Base-by-base conservation (phyloP, 2,888 invertebrate species). In the Chydorus sphaericus region DNA sequence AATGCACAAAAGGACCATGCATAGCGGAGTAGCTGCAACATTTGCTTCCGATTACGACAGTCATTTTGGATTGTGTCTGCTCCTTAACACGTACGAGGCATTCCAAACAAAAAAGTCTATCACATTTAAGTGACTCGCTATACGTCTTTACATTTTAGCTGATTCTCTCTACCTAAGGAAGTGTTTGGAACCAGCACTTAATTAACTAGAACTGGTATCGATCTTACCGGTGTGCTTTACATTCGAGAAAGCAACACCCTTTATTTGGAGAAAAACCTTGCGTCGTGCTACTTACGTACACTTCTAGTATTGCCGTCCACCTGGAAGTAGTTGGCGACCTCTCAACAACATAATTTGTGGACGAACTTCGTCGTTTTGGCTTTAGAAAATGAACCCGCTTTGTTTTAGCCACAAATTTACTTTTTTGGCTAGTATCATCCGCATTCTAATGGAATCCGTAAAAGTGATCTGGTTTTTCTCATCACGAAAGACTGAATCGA, bases 381-480 rank as follows among this genome's bases (percentile, higher is more conserved):
- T 23, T 16, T 3, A 20, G 51, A 29, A 28, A 54, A 8, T 50
- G 39, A n/a, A n/a, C 51, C 4, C 38, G 26, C 20, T 14, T 10
- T 8, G 39, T 28, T 38, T 52, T 28, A 48, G 28, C 14, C 56
- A 56, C 16, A 58, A n/a, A 14, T 57, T 58, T 37, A 26, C 52
- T 16, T 4, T 14, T 20, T n/a, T 26, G 8, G 26, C 10, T n/a
- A n/a, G 26, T 7, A 8, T 18, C 48, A 7, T 23, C 10, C 18
- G 23, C 7, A 26, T 3, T 3, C 26, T 28, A 5, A n/a, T 11
- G 5, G 44, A 16, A 6, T 6, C 8, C 11, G 26, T 10, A 1
- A 11, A 30, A 30, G 16, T 16, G 14, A 18, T 14, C 14, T 33
- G n/a, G 18, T 26, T 49, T 8, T 2, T 36, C 4, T 8, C 28